A percentile compares a stretch with the other conserved stretches of the same genome.
phyloP scores from a whole-genome alignment of 1,140 invertebrate species.

The Fopius arisanus region DNA sequence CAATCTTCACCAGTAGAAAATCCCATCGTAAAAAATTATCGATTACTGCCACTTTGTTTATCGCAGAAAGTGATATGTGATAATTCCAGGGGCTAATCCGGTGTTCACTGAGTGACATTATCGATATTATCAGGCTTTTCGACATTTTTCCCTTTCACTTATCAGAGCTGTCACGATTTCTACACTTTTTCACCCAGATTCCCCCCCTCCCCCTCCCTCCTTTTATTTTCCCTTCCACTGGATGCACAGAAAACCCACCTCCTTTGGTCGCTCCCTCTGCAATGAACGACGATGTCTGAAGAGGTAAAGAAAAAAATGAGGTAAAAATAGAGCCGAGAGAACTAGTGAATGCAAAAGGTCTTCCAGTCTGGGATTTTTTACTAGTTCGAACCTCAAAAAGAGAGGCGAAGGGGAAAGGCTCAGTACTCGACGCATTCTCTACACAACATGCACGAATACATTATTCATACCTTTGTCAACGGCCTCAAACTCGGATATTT shows the following conservation, averaged over 20 bases:
- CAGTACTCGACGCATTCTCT: slow-evolving; percentile 15
- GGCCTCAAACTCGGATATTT: slow-evolving; percentile 44
- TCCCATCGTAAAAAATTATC: background rate
- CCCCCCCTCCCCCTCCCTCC: background rate
- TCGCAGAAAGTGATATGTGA: background rate
- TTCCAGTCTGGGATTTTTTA: background rate
- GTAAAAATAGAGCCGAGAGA: background rate
- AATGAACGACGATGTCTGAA: background rate
- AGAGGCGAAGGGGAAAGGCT: background rate
- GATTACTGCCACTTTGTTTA: background rate
- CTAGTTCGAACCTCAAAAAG: background rate
- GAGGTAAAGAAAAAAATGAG: too few relatives aligned
- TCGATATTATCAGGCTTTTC: background rate
- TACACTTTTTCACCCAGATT: background rate
- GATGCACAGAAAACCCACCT: too few relatives aligned
- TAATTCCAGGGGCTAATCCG: background rate
- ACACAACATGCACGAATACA: slow-evolving; percentile 35
- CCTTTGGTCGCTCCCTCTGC: background rate
- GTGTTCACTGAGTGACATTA: background rate
- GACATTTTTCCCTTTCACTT: background rate
- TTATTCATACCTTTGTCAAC: slow-evolving; percentile 51
- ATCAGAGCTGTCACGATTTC: background rate
- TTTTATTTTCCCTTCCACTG: too few relatives aligned
- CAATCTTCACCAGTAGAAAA: background rate
- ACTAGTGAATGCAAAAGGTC: background rate